Base-by-base conservation (phyloP, 1,140 invertebrate species). In the Lucilia cuprina region DNA sequence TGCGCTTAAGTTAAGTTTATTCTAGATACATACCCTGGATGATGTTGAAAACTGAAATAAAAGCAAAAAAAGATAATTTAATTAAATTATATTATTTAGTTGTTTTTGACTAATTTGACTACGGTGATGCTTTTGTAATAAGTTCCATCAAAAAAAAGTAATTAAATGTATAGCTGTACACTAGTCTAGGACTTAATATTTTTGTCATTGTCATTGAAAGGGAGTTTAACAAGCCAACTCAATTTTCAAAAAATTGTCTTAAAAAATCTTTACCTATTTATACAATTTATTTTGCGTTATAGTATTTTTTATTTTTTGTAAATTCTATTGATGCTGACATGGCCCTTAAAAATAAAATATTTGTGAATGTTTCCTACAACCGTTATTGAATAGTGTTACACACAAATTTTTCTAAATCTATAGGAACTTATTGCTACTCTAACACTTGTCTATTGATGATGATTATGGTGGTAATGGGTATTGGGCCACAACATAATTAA, bases 401-500 rank as follows among this genome's bases (percentile, higher is more conserved):
- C 41, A 41, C 55, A 60, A n/a, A 60, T 60, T 17, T 14, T 60
- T 14, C 14, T n/a, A 30, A 30, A 30, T 2, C 49, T 9, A 49
- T 49, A 14, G 13, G 5, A 13, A 55, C 17, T 70, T 70, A 65
- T n/a, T 21, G 65, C 9, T 25, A n/a, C 5, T 5, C 21, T 70
- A n/a, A 1, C 25, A n/a, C 41, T 70, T 70, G 65, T 70, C 50
- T 55, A 55, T 55, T 55, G 65, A 19, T 70, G 65, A 70, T 70
- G 65, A 70, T 70, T 19, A 70, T 21, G 65, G 21, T 70, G 65
- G 65, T 70, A 70, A 70, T 70, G 65, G 65, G 19, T 70, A 70
- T 70, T 25, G 65, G 65, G 65, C 65, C 65, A 7, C 65, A 70
- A 70, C 65, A 70, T 70, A 70, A 70, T 70, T 70, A 70, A 70